Percentiles rank a stretch among this genome's conserved stretches.
These are phyloP conservation scores for Poeciliopsis infans DNA, from an alignment of 2,797 vertebrate genomes.

Conservation along the genomic window DNA sequence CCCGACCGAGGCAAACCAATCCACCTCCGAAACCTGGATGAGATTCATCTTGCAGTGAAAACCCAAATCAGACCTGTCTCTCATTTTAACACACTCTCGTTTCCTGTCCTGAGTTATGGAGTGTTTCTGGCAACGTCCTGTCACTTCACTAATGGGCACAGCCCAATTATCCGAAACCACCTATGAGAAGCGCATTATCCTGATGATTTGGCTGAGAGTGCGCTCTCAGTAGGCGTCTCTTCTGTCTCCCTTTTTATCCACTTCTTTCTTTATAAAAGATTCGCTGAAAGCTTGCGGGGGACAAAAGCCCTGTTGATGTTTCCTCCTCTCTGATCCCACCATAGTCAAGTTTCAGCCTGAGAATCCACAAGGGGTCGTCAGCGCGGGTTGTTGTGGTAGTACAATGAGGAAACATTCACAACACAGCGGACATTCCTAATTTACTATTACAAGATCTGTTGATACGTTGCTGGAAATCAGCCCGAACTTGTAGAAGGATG, in stretches of 20 bases:
- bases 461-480: constrained; percentile 10
- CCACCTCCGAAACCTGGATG: constrained; percentile 21
- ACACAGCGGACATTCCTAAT: constrained; percentile 21
- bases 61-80: constrained; percentile 25
- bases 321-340: constrained; percentile 26
- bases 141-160: constrained; percentile 56
- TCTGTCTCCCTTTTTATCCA: constrained; percentile 26
- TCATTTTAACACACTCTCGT: constrained; percentile 52
- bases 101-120: constrained; percentile 39
- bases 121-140: constrained; percentile 48
- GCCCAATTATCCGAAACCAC: constrained; percentile 46
- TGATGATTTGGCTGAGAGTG: constrained; percentile 50
- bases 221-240: constrained; percentile 31
- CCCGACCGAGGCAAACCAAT: background rate
- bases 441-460: background rate
- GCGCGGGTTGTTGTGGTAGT: constrained; percentile 30
- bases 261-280: constrained; percentile 49
- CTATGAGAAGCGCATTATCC: constrained; percentile 57
- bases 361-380: constrained; percentile 43
- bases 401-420: constrained; percentile 25
- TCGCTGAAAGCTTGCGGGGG: constrained; percentile 46
- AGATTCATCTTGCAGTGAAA: constrained; percentile 14
- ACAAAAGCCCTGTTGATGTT: constrained; percentile 37
- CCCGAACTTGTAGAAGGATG: constrained; percentile 21
- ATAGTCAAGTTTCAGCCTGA: constrained; percentile 61